Percentiles rank a stretch among this genome's conserved stretches.
These are phyloP conservation scores for Herminia tarsipennalis DNA, from an alignment of 2,888 invertebrate species.

Conservation along the genomic window DNA sequence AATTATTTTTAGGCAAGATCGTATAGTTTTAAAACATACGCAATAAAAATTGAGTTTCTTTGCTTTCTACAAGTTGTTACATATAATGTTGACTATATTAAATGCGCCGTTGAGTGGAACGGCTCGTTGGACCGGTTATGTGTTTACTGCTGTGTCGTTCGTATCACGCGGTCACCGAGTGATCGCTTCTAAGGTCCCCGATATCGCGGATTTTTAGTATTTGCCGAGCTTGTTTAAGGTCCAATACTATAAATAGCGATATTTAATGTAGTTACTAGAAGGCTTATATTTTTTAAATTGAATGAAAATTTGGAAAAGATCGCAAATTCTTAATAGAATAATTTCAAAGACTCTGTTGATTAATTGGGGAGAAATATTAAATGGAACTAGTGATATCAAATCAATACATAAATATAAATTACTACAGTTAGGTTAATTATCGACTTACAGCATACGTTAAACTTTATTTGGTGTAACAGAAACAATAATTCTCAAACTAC, in stretches of 20 bases:
- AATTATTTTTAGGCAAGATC: background rate
- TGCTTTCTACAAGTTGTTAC: constrained; percentile 14
- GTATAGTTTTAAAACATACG: background rate
- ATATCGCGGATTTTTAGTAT: constrained; percentile 10
- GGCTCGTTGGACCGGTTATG: constrained; percentile 36
- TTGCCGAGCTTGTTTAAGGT: constrained; percentile 23
- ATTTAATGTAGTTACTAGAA: background rate
- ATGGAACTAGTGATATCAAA: too few species aligned
- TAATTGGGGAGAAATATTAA: too few species aligned
- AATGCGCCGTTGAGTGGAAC: constrained; percentile 25
- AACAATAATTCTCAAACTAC: too few species aligned
- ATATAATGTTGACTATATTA: constrained; percentile 7
- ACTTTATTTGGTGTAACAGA: too few species aligned
- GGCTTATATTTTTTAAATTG: too few species aligned
- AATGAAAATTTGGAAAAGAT: too few species aligned
- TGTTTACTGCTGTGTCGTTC: constrained; percentile 26
- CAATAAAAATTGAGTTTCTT: background rate
- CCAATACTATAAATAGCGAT: background rate
- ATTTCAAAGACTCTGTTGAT: too few species aligned
- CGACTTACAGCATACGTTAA: too few species aligned
- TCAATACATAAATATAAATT: too few species aligned
- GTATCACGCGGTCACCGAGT: constrained; percentile 45
- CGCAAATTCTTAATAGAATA: too few species aligned
- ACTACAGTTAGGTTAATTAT: too few species aligned
- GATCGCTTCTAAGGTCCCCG: constrained; percentile 26